phyloP scores from a whole-genome alignment of 2,888 invertebrate species.

The Epicampocera succincta region DNA sequence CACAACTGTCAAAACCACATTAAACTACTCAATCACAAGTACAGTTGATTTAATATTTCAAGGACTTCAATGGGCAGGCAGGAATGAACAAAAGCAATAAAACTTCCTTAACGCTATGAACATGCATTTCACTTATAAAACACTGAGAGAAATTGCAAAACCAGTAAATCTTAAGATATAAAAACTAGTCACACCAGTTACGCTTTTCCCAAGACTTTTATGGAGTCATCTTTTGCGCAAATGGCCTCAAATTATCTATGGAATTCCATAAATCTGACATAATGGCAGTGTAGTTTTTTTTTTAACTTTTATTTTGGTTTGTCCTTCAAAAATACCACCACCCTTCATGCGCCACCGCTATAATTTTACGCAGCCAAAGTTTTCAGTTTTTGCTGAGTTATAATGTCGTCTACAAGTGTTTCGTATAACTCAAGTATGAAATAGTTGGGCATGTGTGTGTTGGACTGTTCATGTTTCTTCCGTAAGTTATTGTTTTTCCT shows the following conservation, averaged over 20 bases:
- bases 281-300: constrained; percentile 12
- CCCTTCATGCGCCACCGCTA: not conserved
- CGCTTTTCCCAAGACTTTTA: too few species aligned
- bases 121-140: not conserved
- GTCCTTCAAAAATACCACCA: constrained; percentile 9
- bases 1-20: constrained; percentile 68
- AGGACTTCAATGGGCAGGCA: constrained; percentile 29
- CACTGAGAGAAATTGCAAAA: constrained; percentile 21
- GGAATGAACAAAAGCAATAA: constrained; percentile 22
- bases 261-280: not conserved
- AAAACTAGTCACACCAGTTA: too few species aligned
- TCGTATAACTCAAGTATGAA: constrained; percentile 12
- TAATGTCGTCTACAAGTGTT: constrained; percentile 59
- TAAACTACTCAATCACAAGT: constrained; percentile 73
- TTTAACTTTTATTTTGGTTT: not conserved
- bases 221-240: too few species aligned
- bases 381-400: constrained; percentile 20
- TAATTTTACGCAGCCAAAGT: not conserved
- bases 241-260: too few species aligned
- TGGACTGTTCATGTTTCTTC: not conserved
- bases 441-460: not conserved
- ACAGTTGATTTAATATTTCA: constrained; percentile 66
- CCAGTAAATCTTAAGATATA: not conserved
- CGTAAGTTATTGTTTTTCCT: constrained; percentile 1
- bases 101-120: not conserved